phyloP scores from a whole-genome alignment of 2,113 vertebrate species.

The Scatophagus argus region DNA sequence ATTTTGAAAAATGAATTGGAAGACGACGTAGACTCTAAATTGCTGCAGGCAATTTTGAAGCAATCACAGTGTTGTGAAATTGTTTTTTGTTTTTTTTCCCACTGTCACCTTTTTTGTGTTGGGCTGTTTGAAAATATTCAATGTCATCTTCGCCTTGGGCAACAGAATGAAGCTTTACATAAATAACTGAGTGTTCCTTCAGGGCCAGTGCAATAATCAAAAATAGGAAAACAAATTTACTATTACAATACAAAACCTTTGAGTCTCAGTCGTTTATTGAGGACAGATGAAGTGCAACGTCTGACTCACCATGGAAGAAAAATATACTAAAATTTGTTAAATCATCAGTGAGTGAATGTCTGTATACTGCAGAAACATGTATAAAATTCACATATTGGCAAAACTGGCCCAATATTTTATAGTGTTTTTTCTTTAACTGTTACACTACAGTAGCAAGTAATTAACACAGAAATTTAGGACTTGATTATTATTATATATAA shows the following conservation, averaged over 20 bases:
- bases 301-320: neutral
- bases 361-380: neutral
- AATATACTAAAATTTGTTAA: neutral
- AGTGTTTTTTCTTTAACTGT: constrained; percentile 4
- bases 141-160: constrained; percentile 42
- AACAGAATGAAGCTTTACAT: constrained; percentile 27
- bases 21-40: constrained; percentile 44
- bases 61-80: constrained; percentile 55
- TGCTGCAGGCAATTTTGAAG: constrained; percentile 46
- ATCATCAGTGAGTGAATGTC: neutral
- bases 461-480: constrained; percentile 10
- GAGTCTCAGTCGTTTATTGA: constrained; percentile 32
- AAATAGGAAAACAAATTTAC: constrained; percentile 36
- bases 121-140: constrained; percentile 50
- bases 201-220: constrained; percentile 54
- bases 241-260: constrained; percentile 29
- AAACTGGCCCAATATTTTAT: neutral
- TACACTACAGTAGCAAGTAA: neutral
- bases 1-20: constrained; percentile 60
- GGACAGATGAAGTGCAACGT: constrained; percentile 9
- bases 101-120: constrained; percentile 27
- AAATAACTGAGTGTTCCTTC: constrained; percentile 44
- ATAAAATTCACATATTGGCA: constrained; percentile 17
- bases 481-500: constrained; percentile 12
- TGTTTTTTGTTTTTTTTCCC: constrained; percentile 35